A percentile compares a stretch with the other conserved stretches of the same genome.
These are phyloP conservation scores for Eupithecia inturbata DNA, from an alignment of 2,888 invertebrate genomes.

Conservation along the genomic window DNA sequence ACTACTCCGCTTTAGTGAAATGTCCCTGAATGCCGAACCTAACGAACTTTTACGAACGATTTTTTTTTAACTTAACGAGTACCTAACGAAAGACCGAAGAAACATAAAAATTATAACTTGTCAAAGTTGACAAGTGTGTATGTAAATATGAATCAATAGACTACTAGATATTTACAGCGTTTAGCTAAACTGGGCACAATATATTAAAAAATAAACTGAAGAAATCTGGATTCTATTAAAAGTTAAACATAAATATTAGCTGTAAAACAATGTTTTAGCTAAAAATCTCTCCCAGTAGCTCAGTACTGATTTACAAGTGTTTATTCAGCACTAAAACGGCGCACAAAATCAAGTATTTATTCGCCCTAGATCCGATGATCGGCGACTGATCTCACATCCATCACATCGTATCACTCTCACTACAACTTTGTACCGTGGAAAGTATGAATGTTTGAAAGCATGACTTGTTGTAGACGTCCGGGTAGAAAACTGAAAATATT, in stretches of 20 bases:
- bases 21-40: too few relatives aligned
- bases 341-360: slow-evolving; percentile 40
- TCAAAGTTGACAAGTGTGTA: too few relatives aligned
- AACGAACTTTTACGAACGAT: too few relatives aligned
- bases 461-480: background rate
- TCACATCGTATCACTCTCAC: slow-evolving; percentile 31
- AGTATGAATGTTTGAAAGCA: slow-evolving; percentile 6
- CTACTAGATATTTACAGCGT: too few relatives aligned
- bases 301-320: slow-evolving; percentile 40
- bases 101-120: too few relatives aligned
- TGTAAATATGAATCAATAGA: too few relatives aligned
- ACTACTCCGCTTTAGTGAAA: too few relatives aligned
- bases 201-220: background rate
- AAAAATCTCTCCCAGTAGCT: slow-evolving; percentile 22
- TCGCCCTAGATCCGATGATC: slow-evolving; percentile 41
- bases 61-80: too few relatives aligned
- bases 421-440: background rate
- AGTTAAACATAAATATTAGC: slow-evolving; percentile 1
- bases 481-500: background rate
- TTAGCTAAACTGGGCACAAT: too few relatives aligned
- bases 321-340: slow-evolving; percentile 44
- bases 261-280: slow-evolving; percentile 16
- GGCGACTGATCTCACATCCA: slow-evolving; percentile 21
- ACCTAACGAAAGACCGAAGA: too few relatives aligned
- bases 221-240: background rate